Evolutionary conservation across 2,888 invertebrate species (phyloP).

Genomic region (Polydrusus cervinus): DNA sequence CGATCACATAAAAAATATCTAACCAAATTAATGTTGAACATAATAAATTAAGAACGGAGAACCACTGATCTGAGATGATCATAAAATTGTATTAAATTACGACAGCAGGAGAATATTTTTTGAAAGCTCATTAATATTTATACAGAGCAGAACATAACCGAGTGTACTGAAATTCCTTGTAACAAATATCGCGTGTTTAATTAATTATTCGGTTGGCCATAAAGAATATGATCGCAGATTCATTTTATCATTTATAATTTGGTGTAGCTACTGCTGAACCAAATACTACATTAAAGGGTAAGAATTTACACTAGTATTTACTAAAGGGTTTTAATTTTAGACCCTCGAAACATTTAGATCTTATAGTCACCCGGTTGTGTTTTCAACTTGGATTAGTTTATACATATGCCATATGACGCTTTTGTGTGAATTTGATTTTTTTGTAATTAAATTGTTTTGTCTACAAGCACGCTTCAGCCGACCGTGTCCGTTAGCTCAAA

Average conservation of each 20-base stretch:
- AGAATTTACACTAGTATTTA: no score
- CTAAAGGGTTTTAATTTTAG: no score
- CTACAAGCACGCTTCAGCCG: no score
- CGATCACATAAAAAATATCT: background rate
- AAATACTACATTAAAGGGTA: no score
- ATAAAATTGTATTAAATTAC: constrained; percentile 27
- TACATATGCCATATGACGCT: no score
- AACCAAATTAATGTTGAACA: constrained; percentile 19
- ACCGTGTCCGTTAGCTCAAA: no score
- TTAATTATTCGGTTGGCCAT: constrained; percentile 7
- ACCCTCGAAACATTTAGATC: no score
- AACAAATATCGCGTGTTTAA: constrained; percentile 26
- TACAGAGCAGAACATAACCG: constrained; percentile 7
- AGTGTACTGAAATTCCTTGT: background rate
- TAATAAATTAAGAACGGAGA: constrained; percentile 21
- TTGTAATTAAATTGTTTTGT: no score
- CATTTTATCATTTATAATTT: background rate
- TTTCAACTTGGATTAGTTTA: no score
- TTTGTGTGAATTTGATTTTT: no score
- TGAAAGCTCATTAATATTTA: constrained; percentile 27
- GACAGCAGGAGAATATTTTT: constrained; percentile 11
- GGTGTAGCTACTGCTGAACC: background rate
- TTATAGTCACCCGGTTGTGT: no score
- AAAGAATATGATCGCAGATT: background rate
- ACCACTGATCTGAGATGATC: constrained; percentile 16